Base-by-base conservation (phyloP, 1,140 invertebrate genomes). In the Drosophila baimaii region DNA sequence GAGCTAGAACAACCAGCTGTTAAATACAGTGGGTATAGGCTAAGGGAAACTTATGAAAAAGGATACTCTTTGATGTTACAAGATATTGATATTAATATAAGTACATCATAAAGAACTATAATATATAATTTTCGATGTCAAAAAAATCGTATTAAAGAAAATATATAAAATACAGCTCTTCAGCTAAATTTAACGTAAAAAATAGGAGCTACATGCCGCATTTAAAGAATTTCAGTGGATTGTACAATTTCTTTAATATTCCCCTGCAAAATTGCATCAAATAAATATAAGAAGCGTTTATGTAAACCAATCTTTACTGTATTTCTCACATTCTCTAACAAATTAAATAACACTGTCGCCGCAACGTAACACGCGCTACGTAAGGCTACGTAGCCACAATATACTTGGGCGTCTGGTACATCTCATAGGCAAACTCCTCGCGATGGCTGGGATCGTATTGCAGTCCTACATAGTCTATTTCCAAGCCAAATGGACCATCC, bases 391-490 rank as follows among this genome's bases (percentile, higher is more conserved):
- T 93, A 25, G 88, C 94, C 77, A 94, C 95, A 83, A 95, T 95
- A 90, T 94, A 95, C 86, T 93, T 94, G 13, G 94, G 93, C 17
- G 94, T 93, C 93, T 93, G 93, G 90, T 98, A 98, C 93, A 95
- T 94, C 95, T 99, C 98, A 93, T 99, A 99, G 0, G 97, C 97
- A 93, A 95, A 96, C 77, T 96, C 94, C 94, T 98, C 97, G 2
- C 92, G 93, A 77, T 97, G 95, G 69, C 93, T 94, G 1, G 94
- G 94, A 94, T 99, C 97, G 86, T 91, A 94, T 82, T 97, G 95
- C 21, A 98, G 81, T 17, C 96, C 98, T 72, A 99, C 95, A 91
- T 97, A 98, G 93, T 99, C 98, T 37, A 99, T 96, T 95, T 99
- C 98, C 70, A 99, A 93, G 76, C 93, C 93, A 93, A 99, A 99